These are phyloP conservation scores for Hoplias malabaricus DNA, from an alignment of 2,113 vertebrate species.

Conservation along the genomic window DNA sequence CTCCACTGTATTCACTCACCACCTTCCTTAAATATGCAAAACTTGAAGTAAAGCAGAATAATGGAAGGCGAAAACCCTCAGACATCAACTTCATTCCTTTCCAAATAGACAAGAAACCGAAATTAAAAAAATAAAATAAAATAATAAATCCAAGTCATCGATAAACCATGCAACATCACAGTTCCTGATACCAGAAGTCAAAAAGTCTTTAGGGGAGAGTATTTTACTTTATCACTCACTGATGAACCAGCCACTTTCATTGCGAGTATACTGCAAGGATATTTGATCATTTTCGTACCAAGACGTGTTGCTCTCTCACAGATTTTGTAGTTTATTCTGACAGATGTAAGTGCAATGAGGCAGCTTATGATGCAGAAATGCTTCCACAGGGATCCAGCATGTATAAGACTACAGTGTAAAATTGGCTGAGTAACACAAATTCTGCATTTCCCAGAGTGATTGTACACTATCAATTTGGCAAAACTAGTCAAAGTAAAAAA, in stretches of 20 bases:
- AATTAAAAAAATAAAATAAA: too few relatives aligned
- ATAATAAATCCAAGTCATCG: neutral
- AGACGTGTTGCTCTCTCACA: slow-evolving; percentile 22
- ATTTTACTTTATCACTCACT: neutral
- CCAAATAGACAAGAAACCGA: too few relatives aligned
- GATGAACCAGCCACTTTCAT: neutral
- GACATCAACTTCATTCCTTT: neutral
- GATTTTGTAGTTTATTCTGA: slow-evolving; percentile 47
- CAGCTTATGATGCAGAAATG: neutral
- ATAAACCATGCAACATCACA: slow-evolving; percentile 43
- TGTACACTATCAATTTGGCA: neutral
- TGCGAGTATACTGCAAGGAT: slow-evolving; percentile 4
- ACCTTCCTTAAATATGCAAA: slow-evolving; percentile 12
- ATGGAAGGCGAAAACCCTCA: neutral
- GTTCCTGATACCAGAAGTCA: slow-evolving; percentile 14
- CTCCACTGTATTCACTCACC: neutral
- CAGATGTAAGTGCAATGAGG: neutral
- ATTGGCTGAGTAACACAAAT: neutral
- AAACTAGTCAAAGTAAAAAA: neutral
- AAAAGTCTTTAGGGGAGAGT: neutral
- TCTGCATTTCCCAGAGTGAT: neutral
- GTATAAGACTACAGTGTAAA: neutral
- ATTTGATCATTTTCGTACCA: slow-evolving; percentile 67
- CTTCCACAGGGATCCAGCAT: neutral
- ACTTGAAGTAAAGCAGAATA: slow-evolving; percentile 19